phyloP scores from a whole-genome alignment of 2,113 vertebrate species.

The Scartelaos histophorus region DNA sequence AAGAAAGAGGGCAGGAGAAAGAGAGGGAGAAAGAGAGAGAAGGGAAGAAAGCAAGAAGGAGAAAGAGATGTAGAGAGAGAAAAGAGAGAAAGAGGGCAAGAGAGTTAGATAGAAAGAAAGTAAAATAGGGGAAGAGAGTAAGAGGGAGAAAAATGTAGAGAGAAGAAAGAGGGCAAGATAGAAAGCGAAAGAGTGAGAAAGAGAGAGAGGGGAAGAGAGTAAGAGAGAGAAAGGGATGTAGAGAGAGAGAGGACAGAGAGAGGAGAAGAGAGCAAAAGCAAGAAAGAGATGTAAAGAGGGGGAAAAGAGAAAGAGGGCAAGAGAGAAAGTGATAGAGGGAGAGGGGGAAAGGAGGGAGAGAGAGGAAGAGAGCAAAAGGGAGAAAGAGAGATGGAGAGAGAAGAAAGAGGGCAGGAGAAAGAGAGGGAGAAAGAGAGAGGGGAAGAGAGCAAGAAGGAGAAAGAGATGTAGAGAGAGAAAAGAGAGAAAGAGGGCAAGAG shows the following conservation, averaged over 20 bases:
- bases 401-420: neutral
- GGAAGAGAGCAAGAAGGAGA: neutral
- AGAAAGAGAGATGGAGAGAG: neutral
- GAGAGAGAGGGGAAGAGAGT: neutral
- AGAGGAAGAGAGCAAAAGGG: neutral
- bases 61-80: neutral
- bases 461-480: too few species aligned
- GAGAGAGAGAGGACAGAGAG: neutral
- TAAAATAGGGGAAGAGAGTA: too few species aligned
- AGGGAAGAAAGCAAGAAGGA: conserved; percentile 10
- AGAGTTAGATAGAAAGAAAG: too few species aligned
- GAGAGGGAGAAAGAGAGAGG: neutral
- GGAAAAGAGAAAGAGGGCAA: neutral
- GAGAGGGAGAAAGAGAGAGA: neutral
- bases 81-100: neutral
- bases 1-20: neutral
- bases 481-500: neutral
- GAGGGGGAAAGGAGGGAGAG: neutral
- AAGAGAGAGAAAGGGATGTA: neutral
- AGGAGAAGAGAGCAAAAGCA: neutral
- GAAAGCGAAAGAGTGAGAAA: neutral
- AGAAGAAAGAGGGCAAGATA: too few species aligned
- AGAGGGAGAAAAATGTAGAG: neutral
- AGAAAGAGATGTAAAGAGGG: neutral
- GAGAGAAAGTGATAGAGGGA: neutral